Percentiles rank a stretch among this genome's conserved stretches.
Evolutionary conservation across 2,113 vertebrate genomes (phyloP).

Genomic region (Gallinago jamesoni): DNA sequence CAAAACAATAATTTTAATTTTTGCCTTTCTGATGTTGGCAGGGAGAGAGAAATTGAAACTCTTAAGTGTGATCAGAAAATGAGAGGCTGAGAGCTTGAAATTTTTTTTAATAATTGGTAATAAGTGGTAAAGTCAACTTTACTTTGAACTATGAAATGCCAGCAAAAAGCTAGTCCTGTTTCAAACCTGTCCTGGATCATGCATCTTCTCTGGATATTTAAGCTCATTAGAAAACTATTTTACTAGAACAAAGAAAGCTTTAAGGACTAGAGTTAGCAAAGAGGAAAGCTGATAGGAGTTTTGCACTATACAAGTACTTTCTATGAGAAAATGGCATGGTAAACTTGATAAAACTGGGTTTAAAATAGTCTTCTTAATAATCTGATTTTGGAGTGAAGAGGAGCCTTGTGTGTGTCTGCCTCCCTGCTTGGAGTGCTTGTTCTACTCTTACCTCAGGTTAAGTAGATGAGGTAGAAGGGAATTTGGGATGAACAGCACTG

Average conservation of each 20-base stretch:
- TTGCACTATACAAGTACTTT: background rate
- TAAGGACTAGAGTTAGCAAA: background rate
- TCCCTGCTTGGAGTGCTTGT: background rate
- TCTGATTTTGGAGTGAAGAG: background rate
- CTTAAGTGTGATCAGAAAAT: background rate
- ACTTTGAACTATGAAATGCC: background rate
- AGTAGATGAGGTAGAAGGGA: background rate
- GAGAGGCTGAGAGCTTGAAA: background rate
- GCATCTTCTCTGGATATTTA: background rate
- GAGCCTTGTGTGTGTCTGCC: background rate
- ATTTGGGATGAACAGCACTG: background rate
- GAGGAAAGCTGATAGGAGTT: background rate
- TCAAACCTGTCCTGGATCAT: background rate
- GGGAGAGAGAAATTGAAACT: background rate
- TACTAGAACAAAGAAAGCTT: background rate
- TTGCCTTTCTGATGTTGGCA: background rate
- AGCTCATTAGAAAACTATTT: background rate
- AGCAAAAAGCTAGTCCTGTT: background rate
- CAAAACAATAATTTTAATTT: background rate
- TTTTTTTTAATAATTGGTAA: background rate
- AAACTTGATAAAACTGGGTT: background rate
- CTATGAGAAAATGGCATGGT: background rate
- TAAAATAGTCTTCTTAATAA: background rate
- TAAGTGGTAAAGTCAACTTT: background rate
- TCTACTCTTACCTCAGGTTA: background rate